Percentiles rank a stretch among this genome's conserved stretches.
Conservation (phyloP, 2,113 vertebrate species). For the Malurus alboscapulatus region DNA sequence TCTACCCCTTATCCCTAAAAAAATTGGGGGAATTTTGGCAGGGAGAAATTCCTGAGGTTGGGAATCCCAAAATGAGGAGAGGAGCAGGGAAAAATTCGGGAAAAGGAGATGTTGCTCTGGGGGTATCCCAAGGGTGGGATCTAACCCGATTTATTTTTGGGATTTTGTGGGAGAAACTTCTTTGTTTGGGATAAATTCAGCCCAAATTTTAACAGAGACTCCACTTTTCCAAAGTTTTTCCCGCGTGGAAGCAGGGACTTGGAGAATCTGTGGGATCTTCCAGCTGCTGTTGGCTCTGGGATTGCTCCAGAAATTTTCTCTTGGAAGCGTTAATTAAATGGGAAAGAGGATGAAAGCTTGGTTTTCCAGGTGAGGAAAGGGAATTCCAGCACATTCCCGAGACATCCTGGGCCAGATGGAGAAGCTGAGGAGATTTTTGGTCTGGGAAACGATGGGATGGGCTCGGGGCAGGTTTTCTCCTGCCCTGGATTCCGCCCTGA, state of each 20-base stretch:
- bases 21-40: not conserved
- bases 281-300: not conserved
- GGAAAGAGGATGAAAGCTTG: too few relatives aligned
- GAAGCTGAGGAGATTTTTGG: too few relatives aligned
- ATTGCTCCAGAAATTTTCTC: not conserved
- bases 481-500: too few relatives aligned
- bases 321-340: not conserved
- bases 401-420: too few relatives aligned
- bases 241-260: not conserved
- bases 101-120: too few relatives aligned
- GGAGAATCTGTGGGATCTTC: not conserved
- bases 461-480: too few relatives aligned
- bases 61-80: not conserved
- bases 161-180: not conserved
- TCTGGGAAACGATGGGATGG: too few relatives aligned
- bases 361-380: too few relatives aligned
- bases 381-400: too few relatives aligned
- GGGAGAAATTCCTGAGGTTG: not conserved
- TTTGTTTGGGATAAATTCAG: not conserved
- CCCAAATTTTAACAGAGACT: fast-evolving
- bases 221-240: fast-evolving
- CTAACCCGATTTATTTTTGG: fast-evolving
- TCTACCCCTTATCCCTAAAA: not conserved
- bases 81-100: not conserved
- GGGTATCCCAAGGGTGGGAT: not conserved